Percentiles rank a stretch among this genome's conserved stretches.
Conservation (phyloP, 2,888 invertebrate species). For the Drosophila helvetica region DNA sequence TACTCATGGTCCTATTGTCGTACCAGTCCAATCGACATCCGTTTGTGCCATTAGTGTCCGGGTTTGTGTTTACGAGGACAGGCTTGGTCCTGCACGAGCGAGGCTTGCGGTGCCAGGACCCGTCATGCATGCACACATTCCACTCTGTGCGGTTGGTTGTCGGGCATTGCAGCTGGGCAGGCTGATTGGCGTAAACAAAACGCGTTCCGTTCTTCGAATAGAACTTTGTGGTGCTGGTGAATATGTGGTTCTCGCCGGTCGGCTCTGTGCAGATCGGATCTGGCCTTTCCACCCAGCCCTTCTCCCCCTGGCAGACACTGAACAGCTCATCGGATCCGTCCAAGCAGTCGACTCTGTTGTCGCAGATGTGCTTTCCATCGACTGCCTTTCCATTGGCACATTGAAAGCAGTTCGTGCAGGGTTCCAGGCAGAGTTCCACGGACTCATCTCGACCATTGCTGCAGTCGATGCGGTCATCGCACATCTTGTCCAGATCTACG, state of each 20-base stretch:
- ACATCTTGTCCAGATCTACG: rapidly evolving
- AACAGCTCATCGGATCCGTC: slow-evolving; percentile 52
- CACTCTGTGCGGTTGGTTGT: rapidly evolving
- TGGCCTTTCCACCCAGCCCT: too few relatives aligned
- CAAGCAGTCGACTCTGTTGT: slow-evolving; percentile 34
- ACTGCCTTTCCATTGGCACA: slow-evolving; percentile 45
- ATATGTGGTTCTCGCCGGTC: not conserved
- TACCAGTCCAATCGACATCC: slow-evolving; percentile 44
- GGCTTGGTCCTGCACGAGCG: not conserved
- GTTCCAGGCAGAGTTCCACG: slow-evolving; percentile 20
- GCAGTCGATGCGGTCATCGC: slow-evolving; percentile 33
- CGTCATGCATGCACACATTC: slow-evolving; percentile 23
- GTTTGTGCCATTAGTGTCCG: slow-evolving; percentile 32
- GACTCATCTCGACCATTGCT: slow-evolving; percentile 51
- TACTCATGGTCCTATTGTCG: not conserved
- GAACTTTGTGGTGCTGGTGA: not conserved
- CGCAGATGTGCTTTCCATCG: rapidly evolving
- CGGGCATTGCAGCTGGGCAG: slow-evolving; percentile 13
- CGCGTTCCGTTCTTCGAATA: not conserved
- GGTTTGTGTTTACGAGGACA: not conserved
- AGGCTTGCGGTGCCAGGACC: slow-evolving; percentile 14
- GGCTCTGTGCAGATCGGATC: slow-evolving; percentile 29
- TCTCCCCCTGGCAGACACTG: not conserved
- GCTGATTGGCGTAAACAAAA: slow-evolving; percentile 33
- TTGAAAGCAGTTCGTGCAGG: not conserved